Conservation (phyloP, 2,797 vertebrate species). For the Lithobates sylvaticus region DNA sequence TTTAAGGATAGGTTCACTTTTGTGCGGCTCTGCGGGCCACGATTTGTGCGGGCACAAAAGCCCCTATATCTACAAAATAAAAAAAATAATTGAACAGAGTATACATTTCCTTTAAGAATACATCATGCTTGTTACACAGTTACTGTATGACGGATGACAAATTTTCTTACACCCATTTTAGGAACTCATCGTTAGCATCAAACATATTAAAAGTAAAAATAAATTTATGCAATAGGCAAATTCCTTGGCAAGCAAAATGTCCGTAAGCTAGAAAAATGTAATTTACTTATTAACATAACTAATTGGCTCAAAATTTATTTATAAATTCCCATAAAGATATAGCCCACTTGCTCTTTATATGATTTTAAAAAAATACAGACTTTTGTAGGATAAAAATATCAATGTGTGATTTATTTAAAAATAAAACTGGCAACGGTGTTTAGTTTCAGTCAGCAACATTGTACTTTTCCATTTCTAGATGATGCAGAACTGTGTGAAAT, state of each 20-base stretch:
- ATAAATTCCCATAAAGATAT: background rate
- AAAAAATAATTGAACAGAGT: no score
- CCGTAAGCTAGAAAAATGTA: background rate
- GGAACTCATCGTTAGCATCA: background rate
- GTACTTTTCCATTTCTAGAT: no score
- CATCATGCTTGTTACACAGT: background rate
- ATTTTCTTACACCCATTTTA: background rate
- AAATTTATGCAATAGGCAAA: background rate
- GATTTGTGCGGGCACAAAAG: no score
- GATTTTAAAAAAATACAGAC: background rate
- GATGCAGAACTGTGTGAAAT: no score
- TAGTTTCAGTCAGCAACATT: no score
- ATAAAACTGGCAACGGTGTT: no score
- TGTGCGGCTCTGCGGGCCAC: no score
- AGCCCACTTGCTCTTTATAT: background rate
- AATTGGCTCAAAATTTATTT: background rate
- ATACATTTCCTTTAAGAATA: no score
- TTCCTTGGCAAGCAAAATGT: background rate
- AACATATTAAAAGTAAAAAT: background rate
- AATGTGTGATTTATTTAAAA: no score
- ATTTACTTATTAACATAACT: conserved; percentile 11
- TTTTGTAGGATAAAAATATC: background rate
- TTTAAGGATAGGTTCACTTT: no score
- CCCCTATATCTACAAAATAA: no score
- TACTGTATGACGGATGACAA: background rate